Evolutionary conservation across 2,888 invertebrate genomes (phyloP).

Genomic region (Litoditis marina): DNA sequence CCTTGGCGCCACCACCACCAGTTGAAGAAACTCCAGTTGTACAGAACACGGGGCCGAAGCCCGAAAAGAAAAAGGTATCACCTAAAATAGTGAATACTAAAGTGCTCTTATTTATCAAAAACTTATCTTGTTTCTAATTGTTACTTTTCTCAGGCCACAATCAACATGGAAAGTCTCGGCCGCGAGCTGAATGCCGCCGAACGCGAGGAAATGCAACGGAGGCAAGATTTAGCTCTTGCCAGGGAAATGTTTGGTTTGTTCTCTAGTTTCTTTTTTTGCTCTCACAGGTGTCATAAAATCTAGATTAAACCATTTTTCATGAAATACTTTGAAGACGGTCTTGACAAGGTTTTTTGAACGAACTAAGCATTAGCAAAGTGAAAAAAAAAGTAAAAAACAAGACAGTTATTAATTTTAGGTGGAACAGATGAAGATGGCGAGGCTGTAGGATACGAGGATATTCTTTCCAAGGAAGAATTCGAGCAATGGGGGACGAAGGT

Average conservation of each 20-base stretch:
- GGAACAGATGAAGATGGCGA: conserved; percentile 3
- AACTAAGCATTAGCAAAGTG: no score
- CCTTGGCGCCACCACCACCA: conserved; percentile 23
- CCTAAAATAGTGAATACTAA: background rate
- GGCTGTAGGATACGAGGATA: conserved; percentile 22
- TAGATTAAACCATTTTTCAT: background rate
- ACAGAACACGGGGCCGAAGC: conserved; percentile 18
- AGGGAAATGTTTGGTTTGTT: conserved; percentile 35
- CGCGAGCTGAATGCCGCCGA: conserved; percentile 42
- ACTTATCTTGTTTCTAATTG: conserved; percentile 1
- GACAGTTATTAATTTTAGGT: background rate
- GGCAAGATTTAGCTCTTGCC: conserved; percentile 35
- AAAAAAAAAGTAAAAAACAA: no score
- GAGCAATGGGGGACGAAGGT: conserved; percentile 45
- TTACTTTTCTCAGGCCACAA: no score
- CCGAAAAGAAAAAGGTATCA: conserved; percentile 23
- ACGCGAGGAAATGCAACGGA: conserved; percentile 35
- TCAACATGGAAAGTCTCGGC: conserved; percentile 42
- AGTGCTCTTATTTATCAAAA: no score
- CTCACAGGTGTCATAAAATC: background rate
- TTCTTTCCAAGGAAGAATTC: conserved; percentile 41
- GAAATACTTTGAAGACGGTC: background rate
- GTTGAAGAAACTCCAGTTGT: conserved; percentile 2
- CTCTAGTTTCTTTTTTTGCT: background rate
- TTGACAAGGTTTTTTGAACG: background rate